Evolutionary conservation across 1,140 invertebrate species (phyloP).

Genomic region (Zophobas morio): DNA sequence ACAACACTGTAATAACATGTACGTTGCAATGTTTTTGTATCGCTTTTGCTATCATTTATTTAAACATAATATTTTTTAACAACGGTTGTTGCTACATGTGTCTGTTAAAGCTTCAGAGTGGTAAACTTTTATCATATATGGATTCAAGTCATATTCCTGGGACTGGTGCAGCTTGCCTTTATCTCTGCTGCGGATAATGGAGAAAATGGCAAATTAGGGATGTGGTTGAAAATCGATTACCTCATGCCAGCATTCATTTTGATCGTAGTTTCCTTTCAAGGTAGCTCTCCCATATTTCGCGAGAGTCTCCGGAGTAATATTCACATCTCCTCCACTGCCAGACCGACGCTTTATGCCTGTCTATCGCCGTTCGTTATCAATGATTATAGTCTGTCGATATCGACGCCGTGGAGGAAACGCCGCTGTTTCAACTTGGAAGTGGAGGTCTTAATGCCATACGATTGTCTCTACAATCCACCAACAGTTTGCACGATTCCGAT

Average conservation of each 20-base stretch:
- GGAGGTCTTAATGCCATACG: constrained; percentile 31
- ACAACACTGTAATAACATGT: too few relatives aligned
- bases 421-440: constrained; percentile 22
- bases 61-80: too few relatives aligned
- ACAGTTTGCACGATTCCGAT: constrained; percentile 31
- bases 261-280: constrained; percentile 26
- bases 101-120: too few relatives aligned
- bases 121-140: too few relatives aligned
- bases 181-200: background rate
- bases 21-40: too few relatives aligned
- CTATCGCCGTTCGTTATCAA: constrained; percentile 62
- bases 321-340: constrained; percentile 60
- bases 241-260: constrained; percentile 31
- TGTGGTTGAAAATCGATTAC: constrained; percentile 28
- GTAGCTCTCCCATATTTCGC: constrained; percentile 61
- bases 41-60: too few relatives aligned
- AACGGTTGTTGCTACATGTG: too few relatives aligned
- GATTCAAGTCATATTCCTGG: too few relatives aligned
- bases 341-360: constrained; percentile 58
- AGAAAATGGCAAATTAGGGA: background rate
- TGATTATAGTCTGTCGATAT: constrained; percentile 61
- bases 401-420: constrained; percentile 29
- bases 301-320: constrained; percentile 63
- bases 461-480: constrained; percentile 23
- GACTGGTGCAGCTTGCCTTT: background rate